A percentile compares a stretch with the other conserved stretches of the same genome.
phyloP scores from a whole-genome alignment of 2,113 vertebrate species.

The Pseudonaja textilis region DNA sequence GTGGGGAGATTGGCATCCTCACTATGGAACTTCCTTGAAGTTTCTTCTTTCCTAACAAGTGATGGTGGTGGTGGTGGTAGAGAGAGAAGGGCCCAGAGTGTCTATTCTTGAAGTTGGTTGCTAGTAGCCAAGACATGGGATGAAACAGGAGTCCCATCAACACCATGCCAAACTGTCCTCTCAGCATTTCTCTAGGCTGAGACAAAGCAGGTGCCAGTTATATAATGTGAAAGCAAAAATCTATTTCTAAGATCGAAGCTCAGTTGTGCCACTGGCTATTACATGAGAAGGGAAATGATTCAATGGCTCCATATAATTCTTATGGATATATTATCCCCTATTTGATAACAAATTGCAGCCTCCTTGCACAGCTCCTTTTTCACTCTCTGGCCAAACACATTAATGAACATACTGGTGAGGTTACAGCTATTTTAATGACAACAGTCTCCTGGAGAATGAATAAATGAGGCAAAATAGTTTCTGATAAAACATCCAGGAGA shows the following conservation, averaged over 20 bases:
- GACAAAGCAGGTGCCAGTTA: not conserved
- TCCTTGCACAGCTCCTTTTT: not conserved
- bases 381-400: not conserved
- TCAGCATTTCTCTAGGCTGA: not conserved
- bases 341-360: not conserved
- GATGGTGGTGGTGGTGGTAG: not conserved
- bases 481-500: not conserved
- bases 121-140: not conserved
- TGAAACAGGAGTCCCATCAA: not conserved
- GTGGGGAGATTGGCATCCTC: not conserved
- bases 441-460: not conserved
- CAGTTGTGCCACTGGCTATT: not conserved
- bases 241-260: not conserved
- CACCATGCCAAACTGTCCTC: not conserved
- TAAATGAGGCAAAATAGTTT: not conserved
- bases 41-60: not conserved
- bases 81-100: not conserved
- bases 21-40: not conserved
- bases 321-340: not conserved
- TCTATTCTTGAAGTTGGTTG: not conserved
- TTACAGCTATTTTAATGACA: not conserved
- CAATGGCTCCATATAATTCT: not conserved
- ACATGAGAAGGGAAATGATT: not conserved
- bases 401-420: not conserved
- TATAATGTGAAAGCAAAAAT: not conserved